Conservation (phyloP, 37 sponge, comb jelly and placozoan species). For the Geodia barretti region DNA sequence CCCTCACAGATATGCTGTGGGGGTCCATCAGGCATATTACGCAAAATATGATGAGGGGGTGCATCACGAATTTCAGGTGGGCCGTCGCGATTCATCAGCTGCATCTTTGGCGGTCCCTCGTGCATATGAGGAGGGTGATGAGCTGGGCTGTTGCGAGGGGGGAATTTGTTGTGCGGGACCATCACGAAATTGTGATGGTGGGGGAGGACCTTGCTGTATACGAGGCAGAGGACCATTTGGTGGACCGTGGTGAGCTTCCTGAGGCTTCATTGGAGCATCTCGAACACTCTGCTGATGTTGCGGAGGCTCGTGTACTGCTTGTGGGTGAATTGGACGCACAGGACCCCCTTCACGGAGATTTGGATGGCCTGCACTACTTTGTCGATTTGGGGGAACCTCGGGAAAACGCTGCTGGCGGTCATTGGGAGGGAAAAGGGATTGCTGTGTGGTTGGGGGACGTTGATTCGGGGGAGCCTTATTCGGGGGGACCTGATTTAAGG, state of each 20-base stretch:
- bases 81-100: neutral
- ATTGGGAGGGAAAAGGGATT: neutral
- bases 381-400: constrained; percentile 2
- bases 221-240: neutral
- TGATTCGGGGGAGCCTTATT: neutral
- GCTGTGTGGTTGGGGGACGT: neutral
- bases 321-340: neutral
- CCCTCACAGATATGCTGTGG: neutral
- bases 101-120: neutral
- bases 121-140: neutral
- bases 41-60: neutral
- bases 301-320: neutral
- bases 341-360: neutral
- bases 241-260: neutral
- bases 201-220: neutral
- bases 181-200: neutral
- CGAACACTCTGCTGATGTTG: neutral
- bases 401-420: neutral
- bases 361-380: neutral
- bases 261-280: neutral
- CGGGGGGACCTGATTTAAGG: too few relatives aligned
- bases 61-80: constrained; percentile 6
- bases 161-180: neutral
- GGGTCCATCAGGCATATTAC: neutral
- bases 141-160: neutral